A percentile compares a stretch with the other conserved stretches of the same genome.
Conservation (phyloP, 2,888 invertebrate species). For the Sphaerophoria taeniata region DNA sequence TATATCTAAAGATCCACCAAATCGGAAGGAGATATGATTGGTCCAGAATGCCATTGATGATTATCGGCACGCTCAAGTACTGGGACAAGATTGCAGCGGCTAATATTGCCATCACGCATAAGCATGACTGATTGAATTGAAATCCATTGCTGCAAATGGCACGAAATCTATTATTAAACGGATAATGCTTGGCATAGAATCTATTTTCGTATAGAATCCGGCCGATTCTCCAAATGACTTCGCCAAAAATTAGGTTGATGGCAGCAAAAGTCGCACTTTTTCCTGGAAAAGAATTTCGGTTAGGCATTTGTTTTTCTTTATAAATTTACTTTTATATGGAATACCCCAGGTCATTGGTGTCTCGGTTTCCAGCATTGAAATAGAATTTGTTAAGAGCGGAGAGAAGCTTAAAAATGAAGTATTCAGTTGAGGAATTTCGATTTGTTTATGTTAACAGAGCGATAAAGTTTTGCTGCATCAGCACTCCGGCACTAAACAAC, state of each 20-base stretch:
- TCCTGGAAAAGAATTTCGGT: slow-evolving; percentile 1
- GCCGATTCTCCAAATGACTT: slow-evolving; percentile 74
- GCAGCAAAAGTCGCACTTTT: slow-evolving; percentile 30
- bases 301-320: background rate
- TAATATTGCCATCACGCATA: background rate
- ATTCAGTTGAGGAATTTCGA: background rate
- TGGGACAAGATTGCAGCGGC: background rate
- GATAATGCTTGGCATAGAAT: slow-evolving; percentile 74
- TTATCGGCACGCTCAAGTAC: background rate
- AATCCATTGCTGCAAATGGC: slow-evolving; percentile 75
- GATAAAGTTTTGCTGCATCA: no score
- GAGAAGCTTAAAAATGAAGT: background rate
- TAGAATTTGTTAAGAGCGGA: background rate
- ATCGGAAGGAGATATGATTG: slow-evolving; percentile 75
- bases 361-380: background rate
- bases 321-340: background rate
- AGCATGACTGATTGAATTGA: slow-evolving; percentile 30
- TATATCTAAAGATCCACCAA: slow-evolving; percentile 75
- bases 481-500: no score
- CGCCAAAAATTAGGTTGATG: slow-evolving; percentile 69
- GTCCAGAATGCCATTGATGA: background rate
- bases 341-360: slow-evolving; percentile 21
- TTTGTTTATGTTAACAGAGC: no score
- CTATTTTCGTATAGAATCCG: slow-evolving; percentile 73
- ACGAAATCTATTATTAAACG: slow-evolving; percentile 70